A percentile compares a stretch with the other conserved stretches of the same genome.
These are phyloP conservation scores for Ammodytes marinus DNA, from an alignment of 2,113 vertebrate genomes.

Conservation along the genomic window DNA sequence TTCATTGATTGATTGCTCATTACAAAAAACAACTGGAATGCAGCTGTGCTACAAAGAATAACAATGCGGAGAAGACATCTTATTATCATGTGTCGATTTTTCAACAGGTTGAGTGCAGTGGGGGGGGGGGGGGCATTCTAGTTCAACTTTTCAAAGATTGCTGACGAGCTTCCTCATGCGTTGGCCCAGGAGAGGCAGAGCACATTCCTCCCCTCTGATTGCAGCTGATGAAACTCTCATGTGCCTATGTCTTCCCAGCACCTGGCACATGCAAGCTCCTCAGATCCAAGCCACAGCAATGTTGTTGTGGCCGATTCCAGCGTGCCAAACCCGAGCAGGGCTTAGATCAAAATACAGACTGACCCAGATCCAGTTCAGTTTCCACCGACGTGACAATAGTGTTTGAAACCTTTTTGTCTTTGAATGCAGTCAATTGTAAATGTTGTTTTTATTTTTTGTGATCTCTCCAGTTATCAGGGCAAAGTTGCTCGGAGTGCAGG, in stretches of 20 bases:
- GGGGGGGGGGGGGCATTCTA: slow-evolving; percentile 50
- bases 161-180: slow-evolving; percentile 81
- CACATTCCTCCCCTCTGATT: slow-evolving; percentile 80
- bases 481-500: slow-evolving; percentile 87
- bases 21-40: background rate
- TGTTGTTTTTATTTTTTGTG: slow-evolving; percentile 10
- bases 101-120: background rate
- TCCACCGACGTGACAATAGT: slow-evolving; percentile 26
- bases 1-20: background rate
- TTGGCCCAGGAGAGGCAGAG: slow-evolving; percentile 68
- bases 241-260: slow-evolving; percentile 70
- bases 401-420: slow-evolving; percentile 8
- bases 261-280: slow-evolving; percentile 68
- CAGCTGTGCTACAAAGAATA: background rate
- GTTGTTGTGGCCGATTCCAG: slow-evolving; percentile 46
- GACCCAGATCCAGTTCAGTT: slow-evolving; percentile 21
- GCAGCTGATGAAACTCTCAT: slow-evolving; percentile 82
- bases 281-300: slow-evolving; percentile 60
- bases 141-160: slow-evolving; percentile 75
- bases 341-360: slow-evolving; percentile 50
- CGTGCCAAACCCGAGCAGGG: slow-evolving; percentile 51
- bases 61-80: background rate
- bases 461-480: slow-evolving; percentile 90
- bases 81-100: background rate
- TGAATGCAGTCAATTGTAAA: background rate